These are phyloP conservation scores for Sapayoa aenigma DNA, from an alignment of 2,113 vertebrate species.

Conservation along the genomic window DNA sequence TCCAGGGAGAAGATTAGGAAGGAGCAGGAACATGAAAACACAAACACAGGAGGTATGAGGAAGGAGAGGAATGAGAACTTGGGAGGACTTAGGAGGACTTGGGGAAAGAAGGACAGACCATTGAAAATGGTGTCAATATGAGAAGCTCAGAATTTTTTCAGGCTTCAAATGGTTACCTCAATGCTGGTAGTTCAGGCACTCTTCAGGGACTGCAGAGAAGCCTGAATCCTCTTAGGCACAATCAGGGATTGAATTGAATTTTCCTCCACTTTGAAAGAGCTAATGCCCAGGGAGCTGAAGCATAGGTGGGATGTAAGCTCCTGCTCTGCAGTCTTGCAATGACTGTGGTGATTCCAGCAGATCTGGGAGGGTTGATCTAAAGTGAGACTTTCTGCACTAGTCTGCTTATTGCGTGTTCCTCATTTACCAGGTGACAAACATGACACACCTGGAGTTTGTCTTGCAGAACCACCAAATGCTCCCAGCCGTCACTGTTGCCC, in stretches of 20 bases:
- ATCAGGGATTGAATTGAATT: background rate
- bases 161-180: background rate
- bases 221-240: background rate
- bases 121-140: background rate
- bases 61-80: background rate
- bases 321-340: background rate
- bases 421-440: accelerated
- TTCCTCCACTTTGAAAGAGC: background rate
- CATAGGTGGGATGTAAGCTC: background rate
- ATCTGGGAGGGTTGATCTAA: background rate
- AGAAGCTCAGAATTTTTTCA: background rate
- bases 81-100: too few species aligned
- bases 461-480: background rate
- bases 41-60: background rate
- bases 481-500: background rate
- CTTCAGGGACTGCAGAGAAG: background rate
- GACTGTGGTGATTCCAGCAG: background rate
- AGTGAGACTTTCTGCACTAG: background rate
- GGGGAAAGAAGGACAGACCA: background rate
- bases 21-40: background rate
- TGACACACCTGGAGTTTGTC: background rate
- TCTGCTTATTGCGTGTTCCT: background rate
- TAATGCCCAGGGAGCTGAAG: background rate
- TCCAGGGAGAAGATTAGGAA: background rate
- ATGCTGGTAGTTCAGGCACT: background rate